Base-by-base conservation (phyloP, 2,113 vertebrate species). In the Notarius lentiginosus region DNA sequence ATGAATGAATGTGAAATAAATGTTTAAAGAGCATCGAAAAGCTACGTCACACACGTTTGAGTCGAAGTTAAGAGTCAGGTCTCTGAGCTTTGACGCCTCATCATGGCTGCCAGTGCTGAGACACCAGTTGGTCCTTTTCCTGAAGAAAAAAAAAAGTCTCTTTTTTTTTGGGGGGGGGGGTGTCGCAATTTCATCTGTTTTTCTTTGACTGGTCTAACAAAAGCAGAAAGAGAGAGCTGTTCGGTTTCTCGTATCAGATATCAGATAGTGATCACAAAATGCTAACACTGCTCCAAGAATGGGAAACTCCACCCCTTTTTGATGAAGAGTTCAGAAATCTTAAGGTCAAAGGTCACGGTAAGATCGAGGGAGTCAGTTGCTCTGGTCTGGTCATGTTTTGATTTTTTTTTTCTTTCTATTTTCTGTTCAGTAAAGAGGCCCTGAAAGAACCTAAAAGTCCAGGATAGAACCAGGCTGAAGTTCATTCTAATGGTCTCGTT, bases 41-140 rank as follows among this genome's bases (percentile, higher is more conserved):
- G 93, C 95, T 94, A 95, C 92, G 92, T 92, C 93, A 93, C 90
- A 34, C 91, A 92, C 92, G 91, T 93, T 90, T 91, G 90, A 90
- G 90, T 89, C 87, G 89, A 93, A 90, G 92, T 91, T 92, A 86
- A 47, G 88, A 76, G 81, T 84, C 86, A 72, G 79, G 85, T 90
- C 84, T 89, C 51, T 86, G 70, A 86, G 58, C 89, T 91, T 88
- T 90, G 51, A 86, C 30, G 87, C 84, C 79, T 85, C 68, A 2
- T 79, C 27, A 27, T 61, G 85, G 85, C 85, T 82, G 88, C 83
- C 82, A 87, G 56, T 27, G 83, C 70, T 24, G 53, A 84, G 68
- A 84, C 65, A 66, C n/a, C 75, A 81, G 77, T 82, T 82, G 79
- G 79, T 82, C 79, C 79, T 89, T 85, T 92, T 94, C 93, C 92